These are phyloP conservation scores for Hirundo rustica DNA, from an alignment of 2,797 vertebrate genomes.

Conservation along the genomic window DNA sequence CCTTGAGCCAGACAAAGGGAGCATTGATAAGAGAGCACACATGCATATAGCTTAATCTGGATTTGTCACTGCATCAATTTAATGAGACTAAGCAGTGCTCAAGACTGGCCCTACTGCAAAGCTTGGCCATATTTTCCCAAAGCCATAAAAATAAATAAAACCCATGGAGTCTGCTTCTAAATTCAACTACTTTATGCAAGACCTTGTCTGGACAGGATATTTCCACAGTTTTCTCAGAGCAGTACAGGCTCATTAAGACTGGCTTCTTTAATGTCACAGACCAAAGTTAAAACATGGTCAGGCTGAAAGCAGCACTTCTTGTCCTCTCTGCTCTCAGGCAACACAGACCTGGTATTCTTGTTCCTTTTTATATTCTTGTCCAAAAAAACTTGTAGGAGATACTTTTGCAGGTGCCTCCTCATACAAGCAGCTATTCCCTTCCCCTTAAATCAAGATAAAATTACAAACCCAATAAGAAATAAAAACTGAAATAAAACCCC, in stretches of 20 bases:
- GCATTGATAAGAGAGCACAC: conserved; percentile 5
- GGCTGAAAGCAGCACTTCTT: neutral
- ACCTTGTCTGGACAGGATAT: neutral
- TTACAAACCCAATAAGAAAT: neutral
- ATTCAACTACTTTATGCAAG: conserved; percentile 18
- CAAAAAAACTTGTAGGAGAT: neutral
- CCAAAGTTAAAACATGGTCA: neutral
- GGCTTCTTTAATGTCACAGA: neutral
- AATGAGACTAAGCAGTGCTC: conserved; percentile 26
- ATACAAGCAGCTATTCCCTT: neutral
- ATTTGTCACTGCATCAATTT: conserved; percentile 31
- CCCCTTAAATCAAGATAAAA: neutral
- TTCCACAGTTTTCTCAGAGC: conserved; percentile 21
- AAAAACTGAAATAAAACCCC: neutral
- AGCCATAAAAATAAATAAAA: conserved; percentile 41
- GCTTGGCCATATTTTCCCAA: conserved; percentile 13
- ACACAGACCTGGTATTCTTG: neutral
- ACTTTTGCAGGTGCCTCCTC: neutral
- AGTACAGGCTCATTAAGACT: neutral
- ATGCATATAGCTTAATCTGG: neutral
- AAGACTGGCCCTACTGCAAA: neutral
- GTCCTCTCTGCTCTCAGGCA: neutral
- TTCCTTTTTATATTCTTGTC: neutral
- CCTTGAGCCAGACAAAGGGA: conserved; percentile 13
- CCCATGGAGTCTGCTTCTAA: neutral